These are phyloP conservation scores for Polydrusus cervinus DNA, from an alignment of 2,888 invertebrate species.

Conservation along the genomic window DNA sequence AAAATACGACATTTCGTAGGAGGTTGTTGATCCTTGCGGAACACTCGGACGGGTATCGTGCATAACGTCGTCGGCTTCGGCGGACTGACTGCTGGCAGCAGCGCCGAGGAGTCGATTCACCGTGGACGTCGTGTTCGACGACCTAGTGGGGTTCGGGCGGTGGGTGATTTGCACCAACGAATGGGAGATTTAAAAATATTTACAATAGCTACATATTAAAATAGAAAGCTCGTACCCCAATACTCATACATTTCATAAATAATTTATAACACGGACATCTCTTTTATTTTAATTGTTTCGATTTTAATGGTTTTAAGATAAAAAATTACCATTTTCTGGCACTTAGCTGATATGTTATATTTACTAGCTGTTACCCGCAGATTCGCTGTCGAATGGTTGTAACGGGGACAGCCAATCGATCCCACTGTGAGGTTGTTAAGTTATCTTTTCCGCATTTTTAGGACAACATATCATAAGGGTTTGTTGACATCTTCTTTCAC, in stretches of 20 bases:
- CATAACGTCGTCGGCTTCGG: conserved; percentile 25
- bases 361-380: no score
- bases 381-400: neutral
- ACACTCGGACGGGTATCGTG: conserved; percentile 16
- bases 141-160: conserved; percentile 24
- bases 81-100: conserved; percentile 41
- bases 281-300: neutral
- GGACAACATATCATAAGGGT: no score
- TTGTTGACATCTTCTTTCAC: no score
- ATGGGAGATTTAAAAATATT: neutral
- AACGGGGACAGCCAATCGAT: no score
- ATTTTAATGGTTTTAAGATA: neutral
- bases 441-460: no score
- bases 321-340: neutral
- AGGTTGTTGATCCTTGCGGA: conserved; percentile 49
- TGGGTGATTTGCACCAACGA: conserved; percentile 41
- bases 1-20: conserved; percentile 37
- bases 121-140: conserved; percentile 39
- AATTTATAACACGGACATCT: neutral
- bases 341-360: neutral
- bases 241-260: neutral
- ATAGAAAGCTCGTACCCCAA: conserved; percentile 20
- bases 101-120: conserved; percentile 38
- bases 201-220: neutral
- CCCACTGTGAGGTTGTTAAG: no score